Evolutionary conservation across 2,888 invertebrate species (phyloP).

Genomic region (Mythimna pallens): DNA sequence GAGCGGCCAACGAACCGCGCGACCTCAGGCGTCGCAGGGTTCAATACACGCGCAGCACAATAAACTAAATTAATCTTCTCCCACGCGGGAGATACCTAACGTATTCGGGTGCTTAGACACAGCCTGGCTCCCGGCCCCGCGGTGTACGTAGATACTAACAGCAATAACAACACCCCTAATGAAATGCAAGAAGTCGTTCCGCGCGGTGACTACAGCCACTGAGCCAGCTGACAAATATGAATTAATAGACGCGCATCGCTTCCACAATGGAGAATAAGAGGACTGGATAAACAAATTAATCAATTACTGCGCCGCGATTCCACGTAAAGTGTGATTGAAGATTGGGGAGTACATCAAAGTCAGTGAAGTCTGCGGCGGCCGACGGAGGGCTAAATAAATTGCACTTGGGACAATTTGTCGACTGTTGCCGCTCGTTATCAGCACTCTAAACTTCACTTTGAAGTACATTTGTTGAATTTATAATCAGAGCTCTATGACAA

Average conservation of each 20-base stretch:
- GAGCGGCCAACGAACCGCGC: slow-evolving; percentile 77
- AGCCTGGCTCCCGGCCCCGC: slow-evolving; percentile 40
- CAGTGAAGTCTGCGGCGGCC: slow-evolving; percentile 51
- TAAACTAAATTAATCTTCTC: slow-evolving; percentile 70
- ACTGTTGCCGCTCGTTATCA: slow-evolving; percentile 53
- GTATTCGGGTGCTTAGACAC: slow-evolving; percentile 64
- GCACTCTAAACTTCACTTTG: slow-evolving; percentile 51
- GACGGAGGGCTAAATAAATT: slow-evolving; percentile 72
- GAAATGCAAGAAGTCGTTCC: slow-evolving; percentile 40
- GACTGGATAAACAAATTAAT: slow-evolving; percentile 59
- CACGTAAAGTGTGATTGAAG: slow-evolving; percentile 68
- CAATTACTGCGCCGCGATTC: slow-evolving; percentile 54
- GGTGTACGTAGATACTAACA: slow-evolving; percentile 40
- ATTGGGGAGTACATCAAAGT: slow-evolving; percentile 69
- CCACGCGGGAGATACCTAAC: slow-evolving; percentile 67
- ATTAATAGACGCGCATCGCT: slow-evolving; percentile 26
- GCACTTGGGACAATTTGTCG: slow-evolving; percentile 75
- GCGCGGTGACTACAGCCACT: slow-evolving; percentile 21
- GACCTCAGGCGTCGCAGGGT: slow-evolving; percentile 67
- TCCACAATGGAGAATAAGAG: slow-evolving; percentile 13
- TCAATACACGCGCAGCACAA: slow-evolving; percentile 59
- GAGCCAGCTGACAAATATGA: slow-evolving; percentile 30
- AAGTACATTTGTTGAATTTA: slow-evolving; percentile 38
- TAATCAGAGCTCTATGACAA: slow-evolving; percentile 16
- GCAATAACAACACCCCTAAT: slow-evolving; percentile 61